Evolutionary conservation across 1,140 invertebrate species (phyloP).

Genomic region (Drosophila varians): DNA sequence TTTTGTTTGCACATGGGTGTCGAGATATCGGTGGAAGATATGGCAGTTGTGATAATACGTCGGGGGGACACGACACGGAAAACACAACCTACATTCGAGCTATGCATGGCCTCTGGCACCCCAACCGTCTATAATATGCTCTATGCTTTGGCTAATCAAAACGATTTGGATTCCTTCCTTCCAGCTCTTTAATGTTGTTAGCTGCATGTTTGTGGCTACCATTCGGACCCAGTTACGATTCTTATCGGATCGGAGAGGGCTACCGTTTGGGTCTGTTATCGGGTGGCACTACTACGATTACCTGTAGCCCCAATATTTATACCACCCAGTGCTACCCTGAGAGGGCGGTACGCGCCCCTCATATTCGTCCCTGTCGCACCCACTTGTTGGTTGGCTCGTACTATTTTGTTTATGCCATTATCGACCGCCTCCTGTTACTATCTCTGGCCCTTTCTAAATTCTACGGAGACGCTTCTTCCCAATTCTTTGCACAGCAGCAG

Average conservation of each 20-base stretch:
- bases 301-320: background rate
- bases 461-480: background rate
- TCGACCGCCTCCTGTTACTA: slow-evolving; percentile 23
- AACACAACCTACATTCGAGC: slow-evolving; percentile 9
- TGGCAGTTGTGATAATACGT: slow-evolving; percentile 45
- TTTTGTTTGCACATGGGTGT: slow-evolving; percentile 58
- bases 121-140: slow-evolving; percentile 7
- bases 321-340: slow-evolving; percentile 9
- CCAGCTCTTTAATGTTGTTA: slow-evolving; percentile 25
- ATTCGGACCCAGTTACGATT: background rate
- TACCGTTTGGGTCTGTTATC: slow-evolving; percentile 40
- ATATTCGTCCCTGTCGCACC: slow-evolving; percentile 26
- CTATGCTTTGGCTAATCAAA: slow-evolving; percentile 25
- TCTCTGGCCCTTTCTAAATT: background rate
- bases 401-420: slow-evolving; percentile 30
- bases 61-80: slow-evolving; percentile 16
- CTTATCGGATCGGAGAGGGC: slow-evolving; percentile 39
- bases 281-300: slow-evolving; percentile 3
- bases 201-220: slow-evolving; percentile 23
- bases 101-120: too few species aligned
- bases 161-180: slow-evolving; percentile 30
- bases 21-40: slow-evolving; percentile 56
- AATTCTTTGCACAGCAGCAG: too few species aligned
- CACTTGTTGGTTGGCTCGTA: slow-evolving; percentile 5
- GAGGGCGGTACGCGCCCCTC: slow-evolving; percentile 2